Percentiles rank a stretch among this genome's conserved stretches.
These are phyloP conservation scores for Sussaba pulchella DNA, from an alignment of 2,888 invertebrate species.

Conservation along the genomic window DNA sequence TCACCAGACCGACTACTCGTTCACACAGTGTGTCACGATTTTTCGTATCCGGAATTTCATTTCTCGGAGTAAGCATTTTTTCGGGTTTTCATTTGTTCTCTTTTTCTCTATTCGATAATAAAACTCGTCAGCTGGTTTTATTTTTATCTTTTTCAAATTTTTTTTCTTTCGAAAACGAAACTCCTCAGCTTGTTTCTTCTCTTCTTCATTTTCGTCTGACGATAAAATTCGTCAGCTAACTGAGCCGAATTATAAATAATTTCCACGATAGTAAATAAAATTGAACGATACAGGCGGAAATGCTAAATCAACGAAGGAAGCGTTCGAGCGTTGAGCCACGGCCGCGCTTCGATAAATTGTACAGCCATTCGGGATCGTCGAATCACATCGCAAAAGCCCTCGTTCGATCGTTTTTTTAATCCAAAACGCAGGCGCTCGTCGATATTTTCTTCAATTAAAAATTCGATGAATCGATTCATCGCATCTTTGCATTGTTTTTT, in stretches of 20 bases:
- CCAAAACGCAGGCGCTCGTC: conserved; percentile 19
- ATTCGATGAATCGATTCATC: too few species aligned
- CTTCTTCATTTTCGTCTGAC: too few species aligned
- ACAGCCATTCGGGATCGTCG: too few species aligned
- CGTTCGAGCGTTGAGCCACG: conserved; percentile 54
- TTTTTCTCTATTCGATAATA: conserved; percentile 1
- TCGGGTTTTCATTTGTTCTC: background rate
- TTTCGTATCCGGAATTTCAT: conserved; percentile 24
- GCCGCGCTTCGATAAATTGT: conserved; percentile 62
- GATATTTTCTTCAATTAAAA: background rate
- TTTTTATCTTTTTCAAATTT: too few species aligned
- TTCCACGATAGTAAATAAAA: conserved; percentile 51
- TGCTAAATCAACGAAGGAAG: conserved; percentile 44
- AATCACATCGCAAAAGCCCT: too few species aligned
- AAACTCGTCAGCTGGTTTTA: conserved; percentile 12
- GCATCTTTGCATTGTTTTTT: background rate
- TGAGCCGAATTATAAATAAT: conserved; percentile 2
- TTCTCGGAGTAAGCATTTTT: background rate
- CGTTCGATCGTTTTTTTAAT: too few species aligned
- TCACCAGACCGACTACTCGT: conserved; percentile 3
- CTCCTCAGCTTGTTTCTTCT: too few species aligned
- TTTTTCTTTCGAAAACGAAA: too few species aligned
- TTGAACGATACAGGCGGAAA: conserved; percentile 16
- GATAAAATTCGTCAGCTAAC: too few species aligned
- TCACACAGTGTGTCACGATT: conserved; percentile 38